Conservation (phyloP, 2,797 vertebrate species). For the Kryptopterus vitreolus region DNA sequence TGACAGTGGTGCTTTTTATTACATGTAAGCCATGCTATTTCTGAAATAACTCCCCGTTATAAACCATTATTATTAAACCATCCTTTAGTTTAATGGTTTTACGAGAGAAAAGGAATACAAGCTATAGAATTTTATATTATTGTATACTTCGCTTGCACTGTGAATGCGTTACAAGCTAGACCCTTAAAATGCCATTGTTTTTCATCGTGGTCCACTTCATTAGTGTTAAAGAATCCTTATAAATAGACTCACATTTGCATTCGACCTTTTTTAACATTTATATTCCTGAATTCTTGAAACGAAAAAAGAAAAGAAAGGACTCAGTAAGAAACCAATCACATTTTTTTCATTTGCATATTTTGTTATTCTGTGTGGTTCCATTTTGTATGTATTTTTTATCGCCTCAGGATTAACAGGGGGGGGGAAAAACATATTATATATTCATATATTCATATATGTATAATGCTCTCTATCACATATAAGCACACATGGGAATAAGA, state of each 20-base stretch:
- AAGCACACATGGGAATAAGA: slow-evolving; percentile 24
- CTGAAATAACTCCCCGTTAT: neutral
- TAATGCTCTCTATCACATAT: slow-evolving; percentile 61
- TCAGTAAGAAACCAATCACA: slow-evolving; percentile 44
- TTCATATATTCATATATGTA: slow-evolving; percentile 63
- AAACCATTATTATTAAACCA: neutral
- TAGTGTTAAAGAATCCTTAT: neutral
- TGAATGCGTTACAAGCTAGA: neutral
- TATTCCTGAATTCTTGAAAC: neutral
- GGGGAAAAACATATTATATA: slow-evolving; percentile 55
- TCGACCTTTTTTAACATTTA: neutral
- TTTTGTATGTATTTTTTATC: slow-evolving; percentile 61
- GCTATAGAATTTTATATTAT: neutral
- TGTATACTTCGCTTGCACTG: neutral
- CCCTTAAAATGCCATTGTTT: neutral
- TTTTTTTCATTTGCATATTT: slow-evolving; percentile 63
- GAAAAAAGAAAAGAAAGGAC: neutral
- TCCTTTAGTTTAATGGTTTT: neutral
- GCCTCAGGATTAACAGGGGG: slow-evolving; percentile 37
- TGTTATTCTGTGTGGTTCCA: slow-evolving; percentile 48
- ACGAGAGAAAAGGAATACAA: neutral
- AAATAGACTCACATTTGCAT: too few relatives aligned
- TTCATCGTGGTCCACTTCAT: neutral
- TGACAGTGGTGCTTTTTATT: neutral
- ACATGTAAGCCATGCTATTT: neutral